Percentiles rank a stretch among this genome's conserved stretches.
Evolutionary conservation across 1,140 invertebrate genomes (phyloP).

Genomic region (Drosophila rufa): DNA sequence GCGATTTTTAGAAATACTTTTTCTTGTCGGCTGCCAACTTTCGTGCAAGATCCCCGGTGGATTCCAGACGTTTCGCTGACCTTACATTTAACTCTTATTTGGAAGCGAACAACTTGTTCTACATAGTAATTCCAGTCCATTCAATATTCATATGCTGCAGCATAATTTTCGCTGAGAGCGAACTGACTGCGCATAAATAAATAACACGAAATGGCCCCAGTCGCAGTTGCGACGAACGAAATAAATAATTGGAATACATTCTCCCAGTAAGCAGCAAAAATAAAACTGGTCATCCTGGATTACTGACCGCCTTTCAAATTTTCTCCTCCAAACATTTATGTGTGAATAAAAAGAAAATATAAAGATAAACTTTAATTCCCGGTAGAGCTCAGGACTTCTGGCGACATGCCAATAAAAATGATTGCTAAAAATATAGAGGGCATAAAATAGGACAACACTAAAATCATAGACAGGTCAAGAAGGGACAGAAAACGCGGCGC

Average conservation of each 20-base stretch:
- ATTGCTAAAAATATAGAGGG: slow-evolving; percentile 20
- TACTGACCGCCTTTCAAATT: background rate
- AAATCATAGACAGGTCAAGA: slow-evolving; percentile 30
- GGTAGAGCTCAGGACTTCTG: background rate
- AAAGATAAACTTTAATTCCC: slow-evolving; percentile 24
- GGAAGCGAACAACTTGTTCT: background rate
- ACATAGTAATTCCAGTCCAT: slow-evolving; percentile 10
- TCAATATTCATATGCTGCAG: slow-evolving; percentile 60
- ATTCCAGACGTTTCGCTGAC: background rate
- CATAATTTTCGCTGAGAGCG: slow-evolving; percentile 37
- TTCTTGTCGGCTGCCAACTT: background rate
- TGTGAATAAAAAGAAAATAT: slow-evolving; percentile 2
- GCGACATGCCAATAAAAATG: slow-evolving; percentile 29
- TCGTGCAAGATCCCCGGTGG: background rate
- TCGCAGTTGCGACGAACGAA: background rate
- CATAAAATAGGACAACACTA: background rate
- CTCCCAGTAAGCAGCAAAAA: too few relatives aligned
- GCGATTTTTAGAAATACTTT: slow-evolving; percentile 20
- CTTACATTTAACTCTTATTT: slow-evolving; percentile 2
- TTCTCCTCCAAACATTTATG: slow-evolving; percentile 2
- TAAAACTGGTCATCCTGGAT: background rate
- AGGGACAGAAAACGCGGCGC: background rate
- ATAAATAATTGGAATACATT: background rate
- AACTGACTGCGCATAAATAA: slow-evolving; percentile 51
- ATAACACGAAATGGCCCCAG: slow-evolving; percentile 6